Conservation (phyloP, 2,797 vertebrate genomes). For the Bradypodion ventrale region DNA sequence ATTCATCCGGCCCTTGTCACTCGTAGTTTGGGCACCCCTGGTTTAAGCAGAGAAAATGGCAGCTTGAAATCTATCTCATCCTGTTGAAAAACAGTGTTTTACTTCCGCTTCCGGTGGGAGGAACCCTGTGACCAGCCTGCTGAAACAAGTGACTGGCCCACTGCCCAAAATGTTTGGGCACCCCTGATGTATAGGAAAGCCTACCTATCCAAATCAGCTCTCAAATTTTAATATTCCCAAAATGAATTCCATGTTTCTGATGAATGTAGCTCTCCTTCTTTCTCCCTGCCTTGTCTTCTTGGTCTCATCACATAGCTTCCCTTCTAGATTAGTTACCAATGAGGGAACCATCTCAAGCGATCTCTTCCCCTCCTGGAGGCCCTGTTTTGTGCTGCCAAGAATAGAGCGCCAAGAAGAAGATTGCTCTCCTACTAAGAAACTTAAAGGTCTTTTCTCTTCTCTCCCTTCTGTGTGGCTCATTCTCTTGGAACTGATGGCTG, state of each 20-base stretch:
- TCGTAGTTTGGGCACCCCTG: too few relatives aligned
- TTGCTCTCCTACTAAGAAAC: constrained; percentile 2
- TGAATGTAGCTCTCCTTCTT: neutral
- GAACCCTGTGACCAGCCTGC: too few relatives aligned
- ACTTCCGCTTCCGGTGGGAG: too few relatives aligned
- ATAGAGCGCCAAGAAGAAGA: constrained; percentile 14
- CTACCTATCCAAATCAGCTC: too few relatives aligned
- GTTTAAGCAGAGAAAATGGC: too few relatives aligned
- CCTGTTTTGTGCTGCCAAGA: constrained; percentile 14
- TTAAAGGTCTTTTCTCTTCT: constrained; percentile 8
- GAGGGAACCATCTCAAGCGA: neutral
- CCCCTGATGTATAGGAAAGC: neutral
- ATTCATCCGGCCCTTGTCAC: too few relatives aligned
- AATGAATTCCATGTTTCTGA: neutral
- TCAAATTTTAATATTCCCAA: neutral
- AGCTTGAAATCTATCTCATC: too few relatives aligned
- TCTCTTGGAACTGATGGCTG: constrained; percentile 7
- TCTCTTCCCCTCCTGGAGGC: neutral
- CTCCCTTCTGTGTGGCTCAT: constrained; percentile 7
- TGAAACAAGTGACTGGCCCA: too few relatives aligned
- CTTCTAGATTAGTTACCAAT: neutral
- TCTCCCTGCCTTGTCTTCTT: neutral
- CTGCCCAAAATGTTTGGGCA: too few relatives aligned
- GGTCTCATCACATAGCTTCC: neutral
- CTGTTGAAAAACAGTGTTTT: too few relatives aligned